Evolutionary conservation across 2,797 vertebrate genomes (phyloP).

Genomic region (Macroramphosus scolopax): DNA sequence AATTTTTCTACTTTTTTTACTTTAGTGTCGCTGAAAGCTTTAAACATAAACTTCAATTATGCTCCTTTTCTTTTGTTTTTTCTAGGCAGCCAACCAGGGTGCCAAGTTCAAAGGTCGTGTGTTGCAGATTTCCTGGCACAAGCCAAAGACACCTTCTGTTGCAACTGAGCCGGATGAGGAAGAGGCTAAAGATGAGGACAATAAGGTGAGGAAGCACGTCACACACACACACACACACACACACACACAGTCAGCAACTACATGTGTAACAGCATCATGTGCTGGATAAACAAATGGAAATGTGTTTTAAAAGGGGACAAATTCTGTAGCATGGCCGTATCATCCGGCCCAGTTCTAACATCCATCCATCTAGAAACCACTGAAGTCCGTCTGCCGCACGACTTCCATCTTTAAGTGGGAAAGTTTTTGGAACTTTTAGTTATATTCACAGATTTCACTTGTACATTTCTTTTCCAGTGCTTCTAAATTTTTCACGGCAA

Average conservation of each 20-base stretch:
- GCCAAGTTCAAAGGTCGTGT: constrained; percentile 95
- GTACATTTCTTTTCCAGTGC: constrained; percentile 34
- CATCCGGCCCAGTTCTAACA: too few relatives aligned
- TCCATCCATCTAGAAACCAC: constrained; percentile 2
- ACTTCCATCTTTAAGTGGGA: constrained; percentile 1
- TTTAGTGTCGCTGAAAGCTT: too few relatives aligned
- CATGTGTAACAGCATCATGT: too few relatives aligned
- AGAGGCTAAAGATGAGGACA: constrained; percentile 92
- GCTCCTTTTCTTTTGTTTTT: constrained; percentile 2
- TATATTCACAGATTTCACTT: constrained; percentile 39
- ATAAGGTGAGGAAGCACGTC: constrained; percentile 53
- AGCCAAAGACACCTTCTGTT: constrained; percentile 91
- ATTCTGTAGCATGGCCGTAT: too few relatives aligned
- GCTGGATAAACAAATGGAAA: too few relatives aligned
- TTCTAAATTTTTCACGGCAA: constrained; percentile 59
- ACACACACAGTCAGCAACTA: background rate
- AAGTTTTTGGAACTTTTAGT: constrained; percentile 40
- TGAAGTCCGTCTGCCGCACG: background rate
- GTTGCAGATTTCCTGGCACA: constrained; percentile 96
- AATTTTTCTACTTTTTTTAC: too few relatives aligned
- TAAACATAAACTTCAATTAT: too few relatives aligned
- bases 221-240: constrained; percentile 1
- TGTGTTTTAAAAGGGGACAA: too few relatives aligned
- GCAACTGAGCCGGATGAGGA: constrained; percentile 92
- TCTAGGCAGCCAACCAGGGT: constrained; percentile 92